phyloP scores from a whole-genome alignment of 2,888 invertebrate genomes.

The Agriopis marginaria region DNA sequence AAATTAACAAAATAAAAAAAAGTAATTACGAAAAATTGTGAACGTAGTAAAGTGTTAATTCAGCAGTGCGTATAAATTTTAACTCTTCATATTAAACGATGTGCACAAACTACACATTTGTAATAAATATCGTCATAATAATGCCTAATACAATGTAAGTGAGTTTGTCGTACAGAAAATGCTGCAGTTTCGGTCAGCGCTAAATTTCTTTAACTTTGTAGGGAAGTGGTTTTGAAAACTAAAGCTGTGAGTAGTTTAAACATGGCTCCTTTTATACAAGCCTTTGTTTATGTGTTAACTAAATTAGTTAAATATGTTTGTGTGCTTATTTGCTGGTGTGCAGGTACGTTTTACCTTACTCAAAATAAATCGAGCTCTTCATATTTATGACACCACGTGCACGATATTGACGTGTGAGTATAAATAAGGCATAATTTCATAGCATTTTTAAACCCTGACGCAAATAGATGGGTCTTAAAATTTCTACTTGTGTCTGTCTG shows the following conservation, averaged over 20 bases:
- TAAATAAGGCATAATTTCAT: background rate
- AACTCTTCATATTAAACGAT: too few relatives aligned
- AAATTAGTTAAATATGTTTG: conserved; percentile 5
- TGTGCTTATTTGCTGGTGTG: conserved; percentile 18
- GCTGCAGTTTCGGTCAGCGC: conserved; percentile 13
- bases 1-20: too few relatives aligned
- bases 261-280: conserved; percentile 12
- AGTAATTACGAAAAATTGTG: too few relatives aligned
- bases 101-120: too few relatives aligned
- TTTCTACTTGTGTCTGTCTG: too few relatives aligned
- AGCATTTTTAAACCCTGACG: too few relatives aligned
- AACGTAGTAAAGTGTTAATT: too few relatives aligned
- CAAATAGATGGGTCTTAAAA: too few relatives aligned
- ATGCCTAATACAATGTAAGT: background rate
- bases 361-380: background rate
- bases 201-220: conserved; percentile 7
- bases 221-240: conserved; percentile 14
- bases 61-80: too few relatives aligned
- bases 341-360: conserved; percentile 4
- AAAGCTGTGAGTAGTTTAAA: background rate
- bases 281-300: conserved; percentile 19
- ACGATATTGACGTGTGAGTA: background rate
- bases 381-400: background rate
- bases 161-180: background rate
- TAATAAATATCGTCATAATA: too few relatives aligned